Base-by-base conservation (phyloP, 2,888 invertebrate genomes). In the Mythimna ferrago region DNA sequence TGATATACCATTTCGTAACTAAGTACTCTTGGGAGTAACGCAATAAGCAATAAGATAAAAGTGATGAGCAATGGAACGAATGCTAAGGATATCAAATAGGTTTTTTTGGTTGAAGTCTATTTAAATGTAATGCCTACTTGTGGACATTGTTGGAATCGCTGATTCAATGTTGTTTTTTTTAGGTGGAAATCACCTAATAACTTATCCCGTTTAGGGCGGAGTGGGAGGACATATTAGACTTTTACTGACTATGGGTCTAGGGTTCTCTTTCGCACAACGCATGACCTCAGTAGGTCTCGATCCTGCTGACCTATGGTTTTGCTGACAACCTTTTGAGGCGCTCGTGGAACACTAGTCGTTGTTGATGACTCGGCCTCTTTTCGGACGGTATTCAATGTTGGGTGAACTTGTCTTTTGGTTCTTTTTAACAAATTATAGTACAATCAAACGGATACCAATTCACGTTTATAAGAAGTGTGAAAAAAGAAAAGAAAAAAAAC, bases 1-100 rank as follows among this genome's bases (percentile, higher is more conserved):
- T 6, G 2, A 53, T 19, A 76, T 87, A 81, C 65, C 58, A 75
- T 84, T 78, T 78, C 64, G 81, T 84, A 82, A 85, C 81, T 82
- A 73, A 83, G 81, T 82, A 83, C 70, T 68, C 74, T 81, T 78
- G 70, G 76, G 75, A 81, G 78, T 73, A 63, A 64, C n/a, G 58
- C 73, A 73, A 74, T 73, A 53, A 60, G 71, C 54, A 77, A 73
- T 73, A 57, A 84, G 76, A 85, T 81, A 79, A 77, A 32, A 68
- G 68, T 11, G 65, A 78, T 82, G 73, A 66, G 62, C 80, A 73
- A 70, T 71, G 72, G 21, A 21, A 58, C 32, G 66, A 84, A 81
- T 72, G 64, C 65, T 68, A 73, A 78, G 61, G 68, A 79, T 65
- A 58, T 66, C 32, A 78, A 72, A 68, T 63, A 56, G 57, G 62